These are phyloP conservation scores for Imbricaverruca yamaguchii DNA, from an alignment of 2,888 invertebrate species.

Conservation along the genomic window DNA sequence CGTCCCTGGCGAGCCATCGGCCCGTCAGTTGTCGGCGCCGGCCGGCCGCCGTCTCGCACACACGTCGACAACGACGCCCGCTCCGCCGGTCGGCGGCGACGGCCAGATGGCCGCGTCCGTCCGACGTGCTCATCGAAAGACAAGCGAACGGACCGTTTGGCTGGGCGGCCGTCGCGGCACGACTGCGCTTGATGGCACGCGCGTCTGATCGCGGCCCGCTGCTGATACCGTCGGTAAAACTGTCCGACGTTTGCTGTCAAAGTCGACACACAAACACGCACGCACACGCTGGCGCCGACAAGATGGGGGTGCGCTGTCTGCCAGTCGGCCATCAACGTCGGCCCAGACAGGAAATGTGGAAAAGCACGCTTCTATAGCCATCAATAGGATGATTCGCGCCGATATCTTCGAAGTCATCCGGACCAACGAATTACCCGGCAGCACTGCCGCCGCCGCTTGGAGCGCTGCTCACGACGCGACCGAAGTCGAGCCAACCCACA, in stretches of 20 bases:
- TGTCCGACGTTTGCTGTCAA: not conserved
- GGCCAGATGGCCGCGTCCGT: too few species aligned
- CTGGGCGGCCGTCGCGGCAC: too few species aligned
- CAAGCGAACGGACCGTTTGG: too few species aligned
- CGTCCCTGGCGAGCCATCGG: not conserved
- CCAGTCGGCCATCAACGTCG: not conserved
- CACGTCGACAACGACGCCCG: too few species aligned
- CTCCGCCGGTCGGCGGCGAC: too few species aligned
- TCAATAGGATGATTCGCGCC: constrained; percentile 6
- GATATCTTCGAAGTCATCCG: not conserved
- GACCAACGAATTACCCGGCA: not conserved
- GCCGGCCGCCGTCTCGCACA: too few species aligned
- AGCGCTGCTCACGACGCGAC: not conserved
- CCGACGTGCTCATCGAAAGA: too few species aligned
- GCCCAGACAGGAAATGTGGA: not conserved
- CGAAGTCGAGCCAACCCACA: not conserved
- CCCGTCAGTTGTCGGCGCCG: too few species aligned
- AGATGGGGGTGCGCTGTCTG: not conserved
- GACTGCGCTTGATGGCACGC: not conserved
- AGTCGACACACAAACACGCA: not conserved
- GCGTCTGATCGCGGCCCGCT: not conserved
- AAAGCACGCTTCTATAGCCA: not conserved
- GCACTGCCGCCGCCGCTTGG: too few species aligned
- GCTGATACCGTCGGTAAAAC: not conserved
- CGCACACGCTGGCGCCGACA: not conserved